A percentile compares a stretch with the other conserved stretches of the same genome.
Conservation (phyloP, 2,888 invertebrate species). For the Laothoe populi region DNA sequence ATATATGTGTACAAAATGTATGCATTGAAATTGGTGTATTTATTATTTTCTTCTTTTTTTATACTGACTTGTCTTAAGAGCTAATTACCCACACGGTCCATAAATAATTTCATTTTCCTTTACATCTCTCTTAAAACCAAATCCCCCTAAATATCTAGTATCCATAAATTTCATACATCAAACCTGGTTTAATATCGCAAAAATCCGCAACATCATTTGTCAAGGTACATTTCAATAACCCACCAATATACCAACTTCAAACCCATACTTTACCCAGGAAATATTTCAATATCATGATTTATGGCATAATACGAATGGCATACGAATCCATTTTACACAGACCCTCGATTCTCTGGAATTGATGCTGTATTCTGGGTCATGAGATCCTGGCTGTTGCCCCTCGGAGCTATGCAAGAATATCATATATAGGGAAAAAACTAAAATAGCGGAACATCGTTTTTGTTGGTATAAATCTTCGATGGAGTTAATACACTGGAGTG, state of each 20-base stretch:
- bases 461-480: conserved; percentile 78
- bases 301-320: conserved; percentile 67
- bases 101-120: too few species aligned
- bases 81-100: too few species aligned
- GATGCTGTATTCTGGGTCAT: not conserved
- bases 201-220: conserved; percentile 68
- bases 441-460: conserved; percentile 59
- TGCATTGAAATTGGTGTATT: too few species aligned
- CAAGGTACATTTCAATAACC: conserved; percentile 75
- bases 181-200: conserved; percentile 32
- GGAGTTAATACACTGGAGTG: conserved; percentile 76
- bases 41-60: too few species aligned
- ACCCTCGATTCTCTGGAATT: conserved; percentile 27
- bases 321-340: conserved; percentile 43
- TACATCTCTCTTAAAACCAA: too few species aligned
- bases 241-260: conserved; percentile 58
- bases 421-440: conserved; percentile 67
- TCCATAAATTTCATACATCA: not conserved
- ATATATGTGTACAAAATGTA: too few species aligned
- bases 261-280: conserved; percentile 55
- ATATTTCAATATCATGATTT: conserved; percentile 83
- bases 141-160: not conserved
- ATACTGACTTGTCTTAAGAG: too few species aligned
- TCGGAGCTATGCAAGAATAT: conserved; percentile 80
- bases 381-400: conserved; percentile 43